Evolutionary conservation across 2,888 invertebrate genomes (phyloP).

Genomic region (Drosophila mimica): DNA sequence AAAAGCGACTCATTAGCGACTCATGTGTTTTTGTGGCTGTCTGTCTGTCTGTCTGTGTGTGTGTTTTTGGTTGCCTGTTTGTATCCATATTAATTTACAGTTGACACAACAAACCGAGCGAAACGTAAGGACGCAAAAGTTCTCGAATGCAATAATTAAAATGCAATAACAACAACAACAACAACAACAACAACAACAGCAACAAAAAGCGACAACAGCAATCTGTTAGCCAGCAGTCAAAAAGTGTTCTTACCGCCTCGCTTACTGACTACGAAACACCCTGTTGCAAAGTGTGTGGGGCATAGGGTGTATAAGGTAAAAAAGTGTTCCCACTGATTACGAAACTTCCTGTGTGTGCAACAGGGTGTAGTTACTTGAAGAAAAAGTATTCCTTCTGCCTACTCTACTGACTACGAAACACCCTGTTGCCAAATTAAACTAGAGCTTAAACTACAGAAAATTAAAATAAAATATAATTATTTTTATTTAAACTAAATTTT

Average conservation of each 20-base stretch:
- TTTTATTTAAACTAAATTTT: background rate
- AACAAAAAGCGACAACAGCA: conserved; percentile 9
- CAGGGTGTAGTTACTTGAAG: too few relatives aligned
- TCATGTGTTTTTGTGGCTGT: conserved; percentile 19
- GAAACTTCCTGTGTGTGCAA: too few relatives aligned
- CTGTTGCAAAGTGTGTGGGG: background rate
- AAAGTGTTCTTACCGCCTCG: background rate
- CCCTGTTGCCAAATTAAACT: background rate
- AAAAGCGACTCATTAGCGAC: conserved; percentile 58
- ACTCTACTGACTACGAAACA: background rate
- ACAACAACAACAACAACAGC: conserved; percentile 26
- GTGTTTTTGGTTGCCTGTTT: conserved; percentile 10
- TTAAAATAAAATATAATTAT: background rate
- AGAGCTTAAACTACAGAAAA: background rate
- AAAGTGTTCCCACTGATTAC: background rate
- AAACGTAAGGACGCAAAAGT: conserved; percentile 17
- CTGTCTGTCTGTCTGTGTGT: background rate
- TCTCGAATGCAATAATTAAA: conserved; percentile 60
- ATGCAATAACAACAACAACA: conserved; percentile 35
- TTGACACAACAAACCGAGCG: conserved; percentile 26
- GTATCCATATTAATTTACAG: conserved; percentile 44
- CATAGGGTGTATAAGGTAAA: background rate
- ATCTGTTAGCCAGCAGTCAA: conserved; percentile 2
- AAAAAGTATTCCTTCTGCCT: too few relatives aligned
- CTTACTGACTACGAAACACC: background rate